phyloP scores from a whole-genome alignment of 1,140 invertebrate species.

The Drosophila setifemur region DNA sequence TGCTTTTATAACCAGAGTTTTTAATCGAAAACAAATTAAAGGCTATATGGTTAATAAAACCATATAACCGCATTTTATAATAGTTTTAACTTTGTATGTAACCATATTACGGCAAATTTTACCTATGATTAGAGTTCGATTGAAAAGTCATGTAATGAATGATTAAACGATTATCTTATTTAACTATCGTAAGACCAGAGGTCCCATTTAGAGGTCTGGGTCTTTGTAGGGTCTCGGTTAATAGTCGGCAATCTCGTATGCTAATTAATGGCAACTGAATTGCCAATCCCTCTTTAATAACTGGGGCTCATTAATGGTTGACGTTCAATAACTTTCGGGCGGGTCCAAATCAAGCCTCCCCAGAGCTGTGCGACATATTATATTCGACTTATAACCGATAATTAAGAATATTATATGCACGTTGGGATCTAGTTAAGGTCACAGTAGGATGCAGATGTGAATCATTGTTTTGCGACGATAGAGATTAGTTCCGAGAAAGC shows the following conservation, averaged over 20 bases:
- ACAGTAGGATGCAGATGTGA: conserved; percentile 21
- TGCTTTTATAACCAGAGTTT: no score
- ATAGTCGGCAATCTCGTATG: conserved; percentile 26
- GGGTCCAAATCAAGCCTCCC: conserved; percentile 13
- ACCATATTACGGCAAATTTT: no score
- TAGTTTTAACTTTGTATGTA: no score
- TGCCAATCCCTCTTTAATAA: conserved; percentile 3
- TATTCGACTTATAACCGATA: conserved; percentile 6
- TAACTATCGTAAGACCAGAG: conserved; percentile 13
- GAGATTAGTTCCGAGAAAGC: conserved; percentile 9
- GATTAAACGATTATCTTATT: conserved; percentile 2
- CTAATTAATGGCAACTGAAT: conserved; percentile 17
- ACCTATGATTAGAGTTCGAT: no score
- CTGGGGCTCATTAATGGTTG: neutral
- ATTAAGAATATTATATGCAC: conserved; percentile 11
- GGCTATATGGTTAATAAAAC: no score
- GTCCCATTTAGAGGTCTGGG: conserved; percentile 21
- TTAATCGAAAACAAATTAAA: no score
- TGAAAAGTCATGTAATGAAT: neutral
- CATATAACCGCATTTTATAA: no score
- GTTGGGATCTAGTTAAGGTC: neutral
- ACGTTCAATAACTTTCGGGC: conserved; percentile 30
- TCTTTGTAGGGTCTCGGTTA: conserved; percentile 27
- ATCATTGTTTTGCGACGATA: neutral
- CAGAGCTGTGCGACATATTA: no score